These are phyloP conservation scores for Piprites chloris DNA, from an alignment of 2,113 vertebrate species.

Conservation along the genomic window DNA sequence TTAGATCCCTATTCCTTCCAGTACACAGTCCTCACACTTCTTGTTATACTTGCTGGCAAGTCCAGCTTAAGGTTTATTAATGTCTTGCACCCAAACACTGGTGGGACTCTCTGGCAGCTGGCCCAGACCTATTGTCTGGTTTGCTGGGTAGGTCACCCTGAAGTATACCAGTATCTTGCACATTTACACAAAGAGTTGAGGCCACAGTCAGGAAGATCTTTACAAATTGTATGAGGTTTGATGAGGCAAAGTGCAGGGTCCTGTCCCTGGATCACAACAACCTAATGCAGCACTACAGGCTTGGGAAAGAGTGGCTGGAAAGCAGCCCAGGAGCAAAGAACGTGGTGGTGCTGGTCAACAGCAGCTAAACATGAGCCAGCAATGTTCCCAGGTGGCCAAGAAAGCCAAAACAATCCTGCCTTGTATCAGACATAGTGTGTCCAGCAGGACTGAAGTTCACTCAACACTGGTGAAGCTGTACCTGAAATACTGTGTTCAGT, in stretches of 20 bases:
- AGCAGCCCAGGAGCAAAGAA: rapidly evolving
- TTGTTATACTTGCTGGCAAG: background rate
- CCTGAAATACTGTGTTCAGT: rapidly evolving
- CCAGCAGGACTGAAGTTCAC: background rate
- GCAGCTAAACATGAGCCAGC: rapidly evolving
- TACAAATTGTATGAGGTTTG: background rate
- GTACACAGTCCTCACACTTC: background rate
- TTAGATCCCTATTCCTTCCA: rapidly evolving
- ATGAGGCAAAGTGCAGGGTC: rapidly evolving
- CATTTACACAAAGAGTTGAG: background rate
- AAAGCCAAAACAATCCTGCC: background rate
- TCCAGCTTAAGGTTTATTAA: background rate
- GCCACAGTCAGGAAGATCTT: background rate
- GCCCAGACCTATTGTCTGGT: background rate
- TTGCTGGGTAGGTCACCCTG: background rate
- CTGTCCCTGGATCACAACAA: background rate
- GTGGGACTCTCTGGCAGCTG: background rate
- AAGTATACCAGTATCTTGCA: background rate
- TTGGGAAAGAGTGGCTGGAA: background rate
- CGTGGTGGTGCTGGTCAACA: rapidly evolving
- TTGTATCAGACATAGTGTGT: background rate
- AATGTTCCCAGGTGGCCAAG: background rate
- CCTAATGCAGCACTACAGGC: rapidly evolving
- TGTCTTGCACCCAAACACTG: background rate
- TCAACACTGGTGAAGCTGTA: too few relatives aligned